Percentiles rank a stretch among this genome's conserved stretches.
These are phyloP conservation scores for Neotoxoptera formosana DNA, from an alignment of 1,140 invertebrate genomes.

Conservation along the genomic window DNA sequence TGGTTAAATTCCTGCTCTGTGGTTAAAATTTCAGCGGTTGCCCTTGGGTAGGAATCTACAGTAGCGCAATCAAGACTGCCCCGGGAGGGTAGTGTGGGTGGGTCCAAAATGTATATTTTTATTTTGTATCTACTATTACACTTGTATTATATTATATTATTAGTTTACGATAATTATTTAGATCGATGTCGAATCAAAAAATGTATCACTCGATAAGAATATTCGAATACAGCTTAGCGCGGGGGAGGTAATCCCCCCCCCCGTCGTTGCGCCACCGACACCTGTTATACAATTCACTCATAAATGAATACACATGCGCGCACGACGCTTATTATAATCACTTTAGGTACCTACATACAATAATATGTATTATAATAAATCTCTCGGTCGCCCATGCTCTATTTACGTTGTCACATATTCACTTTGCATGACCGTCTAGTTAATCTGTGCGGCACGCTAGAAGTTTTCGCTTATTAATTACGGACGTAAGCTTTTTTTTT, in stretches of 20 bases:
- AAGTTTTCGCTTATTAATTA: conserved; percentile 35
- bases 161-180: not conserved
- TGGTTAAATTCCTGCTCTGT: not conserved
- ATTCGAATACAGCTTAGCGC: not conserved
- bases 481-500: not conserved
- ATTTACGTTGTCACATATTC: conserved; percentile 43
- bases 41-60: not conserved
- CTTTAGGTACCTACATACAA: not conserved
- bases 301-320: not conserved
- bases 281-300: not conserved
- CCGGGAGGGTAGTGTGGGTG: too few relatives aligned
- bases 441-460: not conserved
- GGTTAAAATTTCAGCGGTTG: not conserved
- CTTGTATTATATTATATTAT: not conserved
- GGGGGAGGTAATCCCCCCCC: not conserved
- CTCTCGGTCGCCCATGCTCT: not conserved
- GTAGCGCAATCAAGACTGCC: not conserved
- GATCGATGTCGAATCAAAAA: not conserved
- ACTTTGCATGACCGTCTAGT: conserved; percentile 40
- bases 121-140: not conserved
- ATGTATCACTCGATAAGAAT: not conserved
- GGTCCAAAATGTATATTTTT: not conserved
- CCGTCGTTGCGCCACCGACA: not conserved
- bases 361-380: not conserved
- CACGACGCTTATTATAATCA: conserved; percentile 17